Conservation (phyloP, 2,113 vertebrate species). For the Paedocypris sp. region DNA sequence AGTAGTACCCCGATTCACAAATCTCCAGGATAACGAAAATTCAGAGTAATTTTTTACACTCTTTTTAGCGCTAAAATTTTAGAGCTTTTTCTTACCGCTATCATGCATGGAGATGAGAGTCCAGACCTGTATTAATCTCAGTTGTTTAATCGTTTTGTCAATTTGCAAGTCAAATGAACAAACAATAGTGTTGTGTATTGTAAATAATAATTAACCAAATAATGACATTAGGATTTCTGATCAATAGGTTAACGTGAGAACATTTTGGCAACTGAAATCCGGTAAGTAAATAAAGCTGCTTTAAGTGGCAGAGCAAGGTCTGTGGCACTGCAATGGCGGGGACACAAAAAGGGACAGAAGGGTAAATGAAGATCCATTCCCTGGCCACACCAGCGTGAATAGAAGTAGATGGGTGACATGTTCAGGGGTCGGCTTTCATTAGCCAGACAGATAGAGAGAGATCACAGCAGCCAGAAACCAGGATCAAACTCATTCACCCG, state of each 20-base stretch:
- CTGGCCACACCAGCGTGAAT: conserved; percentile 47
- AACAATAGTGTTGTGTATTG: no score
- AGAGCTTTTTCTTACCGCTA: no score
- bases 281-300: background rate
- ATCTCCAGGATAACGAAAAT: no score
- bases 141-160: no score
- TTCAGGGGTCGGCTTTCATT: conserved; percentile 50
- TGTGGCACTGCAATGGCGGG: background rate
- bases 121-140: no score
- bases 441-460: conserved; percentile 42
- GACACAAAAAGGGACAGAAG: conserved; percentile 24
- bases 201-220: no score
- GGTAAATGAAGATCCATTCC: conserved; percentile 56
- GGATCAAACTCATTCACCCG: conserved; percentile 19
- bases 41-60: no score
- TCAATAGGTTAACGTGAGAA: no score
- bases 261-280: background rate
- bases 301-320: background rate
- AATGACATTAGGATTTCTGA: background rate
- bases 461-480: conserved; percentile 11
- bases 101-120: no score
- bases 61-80: no score
- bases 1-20: no score
- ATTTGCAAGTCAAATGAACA: no score
- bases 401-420: conserved; percentile 42